Conservation (phyloP, 2,888 invertebrate species). For the Pseudococcus jackbeardsleyi region DNA sequence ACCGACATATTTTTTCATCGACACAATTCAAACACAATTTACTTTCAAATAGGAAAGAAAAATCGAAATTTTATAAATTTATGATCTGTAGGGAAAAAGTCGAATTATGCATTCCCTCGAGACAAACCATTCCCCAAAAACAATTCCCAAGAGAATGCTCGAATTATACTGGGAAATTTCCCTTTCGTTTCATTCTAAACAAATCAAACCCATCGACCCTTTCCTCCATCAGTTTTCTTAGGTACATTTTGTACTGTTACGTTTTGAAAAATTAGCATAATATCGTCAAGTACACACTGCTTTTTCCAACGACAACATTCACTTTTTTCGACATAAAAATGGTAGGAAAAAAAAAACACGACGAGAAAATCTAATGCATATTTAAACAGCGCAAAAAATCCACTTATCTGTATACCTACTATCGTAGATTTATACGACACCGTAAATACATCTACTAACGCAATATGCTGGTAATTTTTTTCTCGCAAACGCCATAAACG, state of each 20-base stretch:
- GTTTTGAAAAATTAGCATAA: constrained; percentile 40
- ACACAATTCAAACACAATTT: too few relatives aligned
- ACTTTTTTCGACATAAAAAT: background rate
- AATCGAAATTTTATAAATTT: background rate
- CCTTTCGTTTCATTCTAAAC: background rate
- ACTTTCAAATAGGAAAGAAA: too few relatives aligned
- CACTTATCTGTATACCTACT: constrained; percentile 12
- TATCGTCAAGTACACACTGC: background rate
- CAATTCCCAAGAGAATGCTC: background rate
- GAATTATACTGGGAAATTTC: background rate
- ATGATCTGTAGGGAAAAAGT: background rate
- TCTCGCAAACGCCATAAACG: background rate
- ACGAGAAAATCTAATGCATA: constrained; percentile 24
- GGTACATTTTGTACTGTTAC: background rate
- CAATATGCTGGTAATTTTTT: background rate
- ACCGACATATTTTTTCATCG: too few relatives aligned
- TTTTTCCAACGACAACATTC: background rate
- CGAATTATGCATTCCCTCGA: background rate
- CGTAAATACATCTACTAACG: background rate
- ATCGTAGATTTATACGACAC: constrained; percentile 4
- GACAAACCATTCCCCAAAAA: background rate
- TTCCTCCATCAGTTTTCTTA: background rate
- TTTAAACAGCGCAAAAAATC: constrained; percentile 33
- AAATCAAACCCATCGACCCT: background rate
- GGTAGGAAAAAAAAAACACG: background rate